These are phyloP conservation scores for Schizopygopsis malacanthus DNA, from an alignment of 2,797 vertebrate species.

Conservation along the genomic window DNA sequence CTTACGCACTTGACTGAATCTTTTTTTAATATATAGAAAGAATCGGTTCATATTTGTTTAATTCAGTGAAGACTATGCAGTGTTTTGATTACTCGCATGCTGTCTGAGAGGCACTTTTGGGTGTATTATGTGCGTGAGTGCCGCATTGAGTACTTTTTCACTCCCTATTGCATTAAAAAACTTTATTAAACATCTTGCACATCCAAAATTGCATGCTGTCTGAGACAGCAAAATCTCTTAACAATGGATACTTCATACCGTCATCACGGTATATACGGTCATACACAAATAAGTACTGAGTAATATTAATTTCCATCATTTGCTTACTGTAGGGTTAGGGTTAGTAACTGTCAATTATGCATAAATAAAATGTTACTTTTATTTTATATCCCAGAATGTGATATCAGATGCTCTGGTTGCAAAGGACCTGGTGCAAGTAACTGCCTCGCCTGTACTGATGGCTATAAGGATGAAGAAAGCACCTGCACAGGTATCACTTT, in stretches of 20 bases:
- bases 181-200: neutral
- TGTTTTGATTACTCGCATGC: neutral
- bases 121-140: no score
- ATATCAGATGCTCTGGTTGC: conserved; percentile 85
- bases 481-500: conserved; percentile 83
- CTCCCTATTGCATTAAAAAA: neutral
- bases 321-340: neutral
- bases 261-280: neutral
- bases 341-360: neutral
- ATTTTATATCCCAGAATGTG: conserved; percentile 80
- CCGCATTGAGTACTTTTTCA: neutral
- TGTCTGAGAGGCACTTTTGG: neutral
- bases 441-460: conserved; percentile 82
- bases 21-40: neutral
- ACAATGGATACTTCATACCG: neutral
- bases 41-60: neutral
- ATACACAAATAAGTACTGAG: neutral
- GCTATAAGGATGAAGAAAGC: conserved; percentile 79
- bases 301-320: neutral
- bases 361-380: neutral
- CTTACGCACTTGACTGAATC: neutral
- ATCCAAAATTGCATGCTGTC: neutral
- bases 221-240: neutral
- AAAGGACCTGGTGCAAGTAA: conserved; percentile 81
- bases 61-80: neutral